A percentile compares a stretch with the other conserved stretches of the same genome.
phyloP scores from a whole-genome alignment of 2,797 vertebrate genomes.

The Parauchenoglanis ngamensis region DNA sequence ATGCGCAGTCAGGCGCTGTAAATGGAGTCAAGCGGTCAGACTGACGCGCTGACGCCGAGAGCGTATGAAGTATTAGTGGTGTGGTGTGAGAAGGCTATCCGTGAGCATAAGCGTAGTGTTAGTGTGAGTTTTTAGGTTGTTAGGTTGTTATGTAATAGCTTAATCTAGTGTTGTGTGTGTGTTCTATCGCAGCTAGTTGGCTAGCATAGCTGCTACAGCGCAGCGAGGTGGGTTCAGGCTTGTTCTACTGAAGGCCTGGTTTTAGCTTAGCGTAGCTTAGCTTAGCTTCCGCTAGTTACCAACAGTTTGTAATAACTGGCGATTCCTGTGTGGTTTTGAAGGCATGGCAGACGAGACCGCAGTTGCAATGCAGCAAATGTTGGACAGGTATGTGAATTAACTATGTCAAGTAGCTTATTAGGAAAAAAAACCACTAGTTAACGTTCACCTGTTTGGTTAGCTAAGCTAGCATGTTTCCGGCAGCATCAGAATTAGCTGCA shows the following conservation, averaged over 20 bases:
- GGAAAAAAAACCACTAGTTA: no score
- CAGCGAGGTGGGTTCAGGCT: neutral
- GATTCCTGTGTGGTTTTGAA: slow-evolving; percentile 1
- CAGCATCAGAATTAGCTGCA: neutral
- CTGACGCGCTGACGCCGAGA: slow-evolving; percentile 46
- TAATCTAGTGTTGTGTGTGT: neutral
- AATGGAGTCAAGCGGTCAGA: slow-evolving; percentile 71
- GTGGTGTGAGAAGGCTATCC: slow-evolving; percentile 30
- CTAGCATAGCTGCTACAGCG: slow-evolving; percentile 1
- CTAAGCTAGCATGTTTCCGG: neutral
- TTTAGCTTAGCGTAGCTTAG: neutral
- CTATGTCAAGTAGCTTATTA: neutral
- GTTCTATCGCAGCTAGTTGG: neutral
- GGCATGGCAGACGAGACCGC: slow-evolving; percentile 10
- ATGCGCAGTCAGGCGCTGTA: slow-evolving; percentile 59
- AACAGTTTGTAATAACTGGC: neutral
- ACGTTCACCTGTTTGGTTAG: neutral
- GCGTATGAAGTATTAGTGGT: slow-evolving; percentile 55
- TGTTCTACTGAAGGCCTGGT: neutral
- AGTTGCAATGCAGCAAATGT: slow-evolving; percentile 23
- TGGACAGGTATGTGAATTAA: slow-evolving; percentile 21
- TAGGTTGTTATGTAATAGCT: neutral
- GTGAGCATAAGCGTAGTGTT: neutral
- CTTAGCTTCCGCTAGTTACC: neutral
- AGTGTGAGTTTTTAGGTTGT: neutral